Percentiles rank a stretch among this genome's conserved stretches.
Conservation (phyloP, 2,797 vertebrate species). For the Argentina silus region DNA sequence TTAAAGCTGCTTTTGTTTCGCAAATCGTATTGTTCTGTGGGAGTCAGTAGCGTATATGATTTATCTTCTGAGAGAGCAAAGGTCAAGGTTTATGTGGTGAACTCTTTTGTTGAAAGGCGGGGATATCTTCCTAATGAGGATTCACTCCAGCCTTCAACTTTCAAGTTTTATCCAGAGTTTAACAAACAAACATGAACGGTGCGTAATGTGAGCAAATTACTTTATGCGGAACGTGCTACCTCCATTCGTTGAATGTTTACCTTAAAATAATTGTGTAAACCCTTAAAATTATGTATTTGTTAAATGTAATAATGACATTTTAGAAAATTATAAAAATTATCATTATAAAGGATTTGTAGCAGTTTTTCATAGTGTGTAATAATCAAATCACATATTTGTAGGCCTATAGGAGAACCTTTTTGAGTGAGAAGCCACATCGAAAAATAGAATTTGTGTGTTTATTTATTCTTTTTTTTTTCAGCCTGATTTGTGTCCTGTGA, state of each 20-base stretch:
- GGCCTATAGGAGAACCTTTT: slow-evolving; percentile 11
- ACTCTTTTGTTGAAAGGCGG: slow-evolving; percentile 78
- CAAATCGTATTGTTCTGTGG: slow-evolving; percentile 46
- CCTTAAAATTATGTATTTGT: neutral
- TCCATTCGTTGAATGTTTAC: neutral
- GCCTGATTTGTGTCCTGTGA: slow-evolving; percentile 55
- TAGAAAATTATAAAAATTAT: neutral
- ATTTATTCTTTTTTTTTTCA: slow-evolving; percentile 59
- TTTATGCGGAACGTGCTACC: neutral
- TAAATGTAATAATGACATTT: neutral
- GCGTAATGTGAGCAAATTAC: neutral
- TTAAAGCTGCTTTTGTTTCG: slow-evolving; percentile 43
- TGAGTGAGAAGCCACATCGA: slow-evolving; percentile 16
- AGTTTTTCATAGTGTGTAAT: neutral
- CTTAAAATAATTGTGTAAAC: neutral
- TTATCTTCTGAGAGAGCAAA: slow-evolving; percentile 78
- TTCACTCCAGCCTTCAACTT: slow-evolving; percentile 64
- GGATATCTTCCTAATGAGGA: slow-evolving; percentile 74
- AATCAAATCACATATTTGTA: neutral
- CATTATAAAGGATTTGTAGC: neutral
- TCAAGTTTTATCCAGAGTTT: slow-evolving; percentile 57
- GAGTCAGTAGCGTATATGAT: slow-evolving; percentile 59
- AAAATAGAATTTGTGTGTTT: slow-evolving; percentile 56
- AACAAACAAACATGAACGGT: slow-evolving; percentile 33
- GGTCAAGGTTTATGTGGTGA: slow-evolving; percentile 83